Base-by-base conservation (phyloP, 2,888 invertebrate genomes). In the Smittia aterrima region DNA sequence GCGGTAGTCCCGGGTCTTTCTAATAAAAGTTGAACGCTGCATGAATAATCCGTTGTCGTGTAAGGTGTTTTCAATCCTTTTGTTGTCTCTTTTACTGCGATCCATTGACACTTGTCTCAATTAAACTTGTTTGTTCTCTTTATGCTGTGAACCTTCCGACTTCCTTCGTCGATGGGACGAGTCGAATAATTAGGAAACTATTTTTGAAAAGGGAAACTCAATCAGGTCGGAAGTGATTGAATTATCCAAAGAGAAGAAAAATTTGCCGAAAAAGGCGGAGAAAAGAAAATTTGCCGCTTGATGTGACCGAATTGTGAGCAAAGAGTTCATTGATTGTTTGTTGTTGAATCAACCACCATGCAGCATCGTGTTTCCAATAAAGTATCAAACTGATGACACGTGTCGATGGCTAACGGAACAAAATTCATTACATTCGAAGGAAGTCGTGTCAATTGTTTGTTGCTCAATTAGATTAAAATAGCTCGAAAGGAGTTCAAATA, bases 291-390 rank as follows among this genome's bases (percentile, higher is more conserved):
- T 22, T 22, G 22, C 22, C n/a, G 18, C 22, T 22, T 58, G 58
- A 58, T 58, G 58, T 58, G 58, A 58, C 58, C 58, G 58, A 58
- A 22, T 20, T 16, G 47, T 47, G 47, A 47, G 16, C n/a, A 2
- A 11, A 47, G 16, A 2, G 47, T 47, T 47, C 4, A 22, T 24
- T 41, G 22, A 68, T 68, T 68, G 47, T 68, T 71, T 71, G 54
- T 71, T 71, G 41, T 54, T 71, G 24, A 71, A 71, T 71, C 22
- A 71, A 71, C 70, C 70, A 71, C 70, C 70, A 71, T 53, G 58
- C 22, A 58, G 9, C 58, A 58, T 58, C 22, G n/a, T 47, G 58
- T 22, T 22, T n/a, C 47, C 47, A 47, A 47, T 47, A 47, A 47
- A 47, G 11, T 3, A 7, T n/a, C 47, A 18, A 58, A 58, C n/a